phyloP scores from a whole-genome alignment of 2,888 invertebrate species.

The Oxytorus armatus region DNA sequence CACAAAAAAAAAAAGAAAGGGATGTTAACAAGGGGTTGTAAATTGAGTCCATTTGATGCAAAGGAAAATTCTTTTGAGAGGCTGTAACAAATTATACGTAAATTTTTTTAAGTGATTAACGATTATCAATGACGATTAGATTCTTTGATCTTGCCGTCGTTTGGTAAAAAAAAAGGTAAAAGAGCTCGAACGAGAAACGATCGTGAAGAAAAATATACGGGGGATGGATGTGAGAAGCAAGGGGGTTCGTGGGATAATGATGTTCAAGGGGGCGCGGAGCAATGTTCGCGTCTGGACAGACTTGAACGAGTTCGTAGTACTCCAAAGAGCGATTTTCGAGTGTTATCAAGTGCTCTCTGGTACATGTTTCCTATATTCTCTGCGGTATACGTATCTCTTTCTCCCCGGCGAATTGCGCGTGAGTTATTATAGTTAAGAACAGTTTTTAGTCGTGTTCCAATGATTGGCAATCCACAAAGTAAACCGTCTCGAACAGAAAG shows the following conservation, averaged over 20 bases:
- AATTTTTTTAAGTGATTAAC: no score
- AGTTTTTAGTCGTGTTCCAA: conserved; percentile 1
- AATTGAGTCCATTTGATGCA: no score
- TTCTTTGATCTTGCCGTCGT: no score
- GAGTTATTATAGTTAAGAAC: background rate
- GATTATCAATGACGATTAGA: no score
- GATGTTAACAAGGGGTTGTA: no score
- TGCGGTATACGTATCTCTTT: background rate
- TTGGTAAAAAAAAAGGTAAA: no score
- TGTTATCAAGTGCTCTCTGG: conserved; percentile 78
- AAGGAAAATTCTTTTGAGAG: no score
- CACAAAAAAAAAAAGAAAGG: no score
- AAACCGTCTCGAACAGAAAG: background rate
- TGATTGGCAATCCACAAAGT: conserved; percentile 28
- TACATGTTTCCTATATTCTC: conserved; percentile 14
- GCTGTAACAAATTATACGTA: no score
- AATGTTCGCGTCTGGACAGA: conserved; percentile 40
- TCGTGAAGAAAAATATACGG: background rate
- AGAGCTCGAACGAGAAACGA: background rate
- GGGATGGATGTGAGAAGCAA: conserved; percentile 22
- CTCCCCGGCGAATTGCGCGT: background rate
- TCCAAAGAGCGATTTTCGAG: conserved; percentile 75
- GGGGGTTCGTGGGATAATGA: conserved; percentile 57
- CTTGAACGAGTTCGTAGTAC: conserved; percentile 76
- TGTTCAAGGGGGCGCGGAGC: conserved; percentile 25